A percentile compares a stretch with the other conserved stretches of the same genome.
Evolutionary conservation across 92 coral and sea anemone species (phyloP).

Genomic region (Zoanthus sansibaricus): DNA sequence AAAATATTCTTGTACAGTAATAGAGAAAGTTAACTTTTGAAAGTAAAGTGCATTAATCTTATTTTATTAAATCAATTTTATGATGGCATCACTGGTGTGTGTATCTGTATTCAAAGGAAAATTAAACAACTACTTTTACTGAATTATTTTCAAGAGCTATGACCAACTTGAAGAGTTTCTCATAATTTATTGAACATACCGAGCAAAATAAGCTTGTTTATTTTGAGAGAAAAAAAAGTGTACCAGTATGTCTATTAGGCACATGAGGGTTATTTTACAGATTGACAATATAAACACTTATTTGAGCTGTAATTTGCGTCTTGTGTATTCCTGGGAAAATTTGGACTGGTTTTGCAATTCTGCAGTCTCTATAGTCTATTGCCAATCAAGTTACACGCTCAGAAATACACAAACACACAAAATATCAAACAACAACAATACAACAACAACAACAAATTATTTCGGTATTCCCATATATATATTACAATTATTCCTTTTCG

Average conservation of each 20-base stretch:
- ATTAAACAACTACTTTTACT: no score
- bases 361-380: neutral
- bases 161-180: neutral
- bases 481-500: no score
- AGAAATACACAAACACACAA: neutral
- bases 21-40: conserved; percentile 30
- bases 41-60: conserved; percentile 27
- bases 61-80: conserved; percentile 14
- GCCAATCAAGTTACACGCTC: neutral
- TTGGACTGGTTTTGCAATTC: neutral
- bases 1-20: neutral
- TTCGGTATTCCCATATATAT: no score
- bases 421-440: conserved; percentile 1
- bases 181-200: neutral
- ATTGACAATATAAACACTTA: neutral
- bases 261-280: neutral
- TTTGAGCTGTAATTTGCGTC: neutral
- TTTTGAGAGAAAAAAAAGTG: neutral
- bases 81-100: conserved; percentile 44
- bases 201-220: no score
- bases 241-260: neutral
- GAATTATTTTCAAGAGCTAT: no score
- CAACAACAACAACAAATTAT: neutral
- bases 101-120: neutral
- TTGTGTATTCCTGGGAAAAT: neutral